A percentile compares a stretch with the other conserved stretches of the same genome.
These are phyloP conservation scores for Caenorhabditis sp. DNA, from an alignment of 2,888 invertebrate species.

Conservation along the genomic window DNA sequence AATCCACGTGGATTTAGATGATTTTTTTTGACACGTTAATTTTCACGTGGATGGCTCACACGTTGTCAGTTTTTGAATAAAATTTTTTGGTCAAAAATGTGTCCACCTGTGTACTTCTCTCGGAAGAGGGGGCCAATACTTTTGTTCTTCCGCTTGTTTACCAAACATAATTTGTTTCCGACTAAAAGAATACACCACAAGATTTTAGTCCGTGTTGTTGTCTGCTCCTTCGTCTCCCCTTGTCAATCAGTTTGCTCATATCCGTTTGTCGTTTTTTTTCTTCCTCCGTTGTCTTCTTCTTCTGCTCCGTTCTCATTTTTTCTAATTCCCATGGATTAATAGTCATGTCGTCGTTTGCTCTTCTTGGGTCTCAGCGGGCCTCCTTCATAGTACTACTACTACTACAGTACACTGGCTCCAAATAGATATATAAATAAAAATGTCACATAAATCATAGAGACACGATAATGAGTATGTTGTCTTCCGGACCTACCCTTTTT, in stretches of 20 bases:
- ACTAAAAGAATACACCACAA: background rate
- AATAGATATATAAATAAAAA: too few relatives aligned
- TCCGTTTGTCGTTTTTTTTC: conserved; percentile 1
- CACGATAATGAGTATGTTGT: background rate
- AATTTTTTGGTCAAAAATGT: too few relatives aligned
- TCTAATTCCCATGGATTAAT: background rate
- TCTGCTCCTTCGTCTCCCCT: background rate
- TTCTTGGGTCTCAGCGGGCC: too few relatives aligned
- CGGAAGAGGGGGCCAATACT: too few relatives aligned
- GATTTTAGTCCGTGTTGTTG: background rate
- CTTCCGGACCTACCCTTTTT: background rate
- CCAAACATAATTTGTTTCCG: background rate
- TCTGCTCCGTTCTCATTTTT: background rate
- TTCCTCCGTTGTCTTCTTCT: background rate
- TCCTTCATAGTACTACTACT: too few relatives aligned
- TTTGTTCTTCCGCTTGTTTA: background rate
- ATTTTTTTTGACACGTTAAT: too few relatives aligned
- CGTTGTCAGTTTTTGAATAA: too few relatives aligned
- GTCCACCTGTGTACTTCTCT: too few relatives aligned
- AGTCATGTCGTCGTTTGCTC: background rate
- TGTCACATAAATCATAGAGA: background rate
- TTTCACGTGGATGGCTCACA: too few relatives aligned
- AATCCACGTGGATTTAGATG: too few relatives aligned
- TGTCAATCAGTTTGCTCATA: background rate
- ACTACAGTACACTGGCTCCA: too few relatives aligned